Evolutionary conservation across 1,140 invertebrate genomes (phyloP), one percentile per base, ranked within the genome.

Genomic region (Diorhabda carinulata): DNA sequence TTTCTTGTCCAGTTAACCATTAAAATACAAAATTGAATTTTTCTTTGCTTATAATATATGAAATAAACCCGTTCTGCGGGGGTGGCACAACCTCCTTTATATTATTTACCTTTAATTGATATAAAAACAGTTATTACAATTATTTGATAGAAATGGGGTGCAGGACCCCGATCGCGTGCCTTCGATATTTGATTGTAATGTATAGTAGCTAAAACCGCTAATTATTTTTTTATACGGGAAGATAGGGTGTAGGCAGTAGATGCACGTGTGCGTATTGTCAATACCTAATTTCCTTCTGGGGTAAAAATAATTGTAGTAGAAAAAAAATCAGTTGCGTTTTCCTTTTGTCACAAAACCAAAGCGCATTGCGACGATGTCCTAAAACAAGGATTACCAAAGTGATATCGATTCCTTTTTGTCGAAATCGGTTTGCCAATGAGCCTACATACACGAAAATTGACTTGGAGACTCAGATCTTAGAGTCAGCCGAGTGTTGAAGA

Each of bases 41-140:
- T 3, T 52, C 47, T 52, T 52, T 52, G 4, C 6, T 8, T 8
- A 52, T 52, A 52, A 52, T 52, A 52, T 4, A 52, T n/a, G 47
- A 4, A 52, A 52, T 52, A 52, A 52, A 52, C 47, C 47, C 47
- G 47, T 3, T n/a, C 6, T 52, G 47, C 47, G 47, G 47, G 47
- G 47, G 47, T 52, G 47, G 47, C 6, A 52, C n/a, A 52, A 8
- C 6, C 47, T n/a, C 47, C 47, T 52, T 52, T n/a, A n/a, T 8
- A 52, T 52, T 52, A 52, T 52, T 52, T 52, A 52, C 47, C 47
- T 52, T 52, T 52, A 52, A 52, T 52, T 52, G 47, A 52, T 52
- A 52, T 52, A 52, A 52, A 52, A 52, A 52, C 47, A 52, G 47
- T 52, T 52, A 52, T 52, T 52, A 52, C 47, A n/a, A 52, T 52